Base-by-base conservation (phyloP, 2,113 vertebrate species). In the Grammomys surdaster region DNA sequence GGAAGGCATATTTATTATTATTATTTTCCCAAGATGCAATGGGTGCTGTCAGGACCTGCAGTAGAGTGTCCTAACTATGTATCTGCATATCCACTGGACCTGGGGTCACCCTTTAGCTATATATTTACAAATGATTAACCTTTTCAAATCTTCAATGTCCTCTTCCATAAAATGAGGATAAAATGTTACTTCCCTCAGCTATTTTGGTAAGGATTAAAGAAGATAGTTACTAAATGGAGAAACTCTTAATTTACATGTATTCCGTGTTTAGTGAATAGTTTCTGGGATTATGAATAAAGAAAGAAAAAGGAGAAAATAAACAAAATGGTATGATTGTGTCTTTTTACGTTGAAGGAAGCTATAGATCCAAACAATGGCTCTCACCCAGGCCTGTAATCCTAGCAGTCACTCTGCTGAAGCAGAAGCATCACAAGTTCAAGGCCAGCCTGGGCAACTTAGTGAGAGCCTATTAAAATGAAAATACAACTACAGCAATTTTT, bases 291-390 rank as follows among this genome's bases (percentile, higher is more conserved):
- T 24, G 93, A 20, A 78, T 77, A 75, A 89, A 85, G 26, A 94
- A 95, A 33, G 65, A 14, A 76, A 84, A 90, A 89, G 28, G 22
- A 90, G 17, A 91, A 67, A 96, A 84, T 72, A 65, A 94, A 78
- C 65, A 51, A 73, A 80, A 65, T 85, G 76, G 28, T 67, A 67
- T 13, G 33, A 13, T 33, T 33, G 33, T 33, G 65, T 40, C 26
- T 89, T 97, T 36, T 78, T 93, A 65, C 77, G 63, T 82, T 67
- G 20, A 65, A 78, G 31, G 40, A 58, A 86, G 40, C 9, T 56
- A 36, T 56, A 88, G 60, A 67, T 93, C 72, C 76, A 94, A 90
- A 72, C 36, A 88, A 2, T 67, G 16, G 12, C 58, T 95, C 36
- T 94, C 82, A n/a, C 40, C 0, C 5, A 3, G 28, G n/a, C 33